A percentile compares a stretch with the other conserved stretches of the same genome.
phyloP scores from a whole-genome alignment of 2,888 invertebrate genomes.

The Volucella inanis region DNA sequence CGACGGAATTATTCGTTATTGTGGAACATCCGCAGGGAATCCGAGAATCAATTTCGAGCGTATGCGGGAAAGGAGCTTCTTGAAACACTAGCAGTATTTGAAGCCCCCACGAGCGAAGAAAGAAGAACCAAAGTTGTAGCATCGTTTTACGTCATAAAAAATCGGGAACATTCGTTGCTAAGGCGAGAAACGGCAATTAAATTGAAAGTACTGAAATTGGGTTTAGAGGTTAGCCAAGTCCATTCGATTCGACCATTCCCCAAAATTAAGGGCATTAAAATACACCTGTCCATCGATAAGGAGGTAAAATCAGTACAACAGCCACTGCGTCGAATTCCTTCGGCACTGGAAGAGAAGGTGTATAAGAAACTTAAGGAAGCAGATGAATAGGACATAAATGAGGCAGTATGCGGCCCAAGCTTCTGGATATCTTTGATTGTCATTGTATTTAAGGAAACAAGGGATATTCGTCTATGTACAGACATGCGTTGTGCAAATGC shows the following conservation, averaged over 20 bases:
- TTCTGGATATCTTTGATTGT: too few species aligned
- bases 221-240: slow-evolving; percentile 38
- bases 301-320: slow-evolving; percentile 14
- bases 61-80: slow-evolving; percentile 50
- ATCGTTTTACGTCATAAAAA: slow-evolving; percentile 57
- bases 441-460: too few species aligned
- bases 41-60: slow-evolving; percentile 38
- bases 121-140: slow-evolving; percentile 36
- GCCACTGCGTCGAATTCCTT: neutral
- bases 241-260: slow-evolving; percentile 38
- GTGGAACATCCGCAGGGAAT: slow-evolving; percentile 37
- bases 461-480: too few species aligned
- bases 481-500: too few species aligned
- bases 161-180: slow-evolving; percentile 53
- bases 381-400: too few species aligned
- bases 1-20: neutral
- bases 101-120: slow-evolving; percentile 33
- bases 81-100: slow-evolving; percentile 39
- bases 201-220: slow-evolving; percentile 46
- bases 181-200: slow-evolving; percentile 40
- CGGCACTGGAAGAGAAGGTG: too few species aligned
- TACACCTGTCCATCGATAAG: slow-evolving; percentile 13
- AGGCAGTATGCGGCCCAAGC: too few species aligned
- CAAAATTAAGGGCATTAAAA: slow-evolving; percentile 77
- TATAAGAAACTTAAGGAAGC: too few species aligned